Evolutionary conservation across 1,140 invertebrate species (phyloP), one percentile per base, ranked within the genome.

Genomic region (Sitobion miscanthi): DNA sequence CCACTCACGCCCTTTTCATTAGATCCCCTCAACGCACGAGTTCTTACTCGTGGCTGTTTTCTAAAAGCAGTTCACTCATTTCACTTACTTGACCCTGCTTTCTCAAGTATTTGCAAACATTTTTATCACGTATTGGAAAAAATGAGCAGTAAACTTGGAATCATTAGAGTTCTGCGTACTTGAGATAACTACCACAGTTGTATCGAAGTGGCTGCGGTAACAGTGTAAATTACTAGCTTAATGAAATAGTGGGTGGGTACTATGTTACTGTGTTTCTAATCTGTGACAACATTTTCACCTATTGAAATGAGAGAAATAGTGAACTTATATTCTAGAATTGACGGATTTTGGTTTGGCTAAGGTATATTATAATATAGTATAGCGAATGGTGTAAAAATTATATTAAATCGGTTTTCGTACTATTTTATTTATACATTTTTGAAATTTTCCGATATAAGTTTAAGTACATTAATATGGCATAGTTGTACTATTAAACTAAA

Each of bases 91-190:
- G 62, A 5, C 30, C 4, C 30, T n/a, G 5, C 30, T 77, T 77
- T 77, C n/a, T n/a, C 62, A n/a, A 77, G 62, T 77, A 30, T 77
- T n/a, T 77, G 30, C n/a, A 77, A 77, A 77, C 62, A 77, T 77
- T n/a, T 77, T n/a, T 77, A 77, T 77, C 14, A 14, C 30, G 62
- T 77, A 77, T 77, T 77, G 30, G 14, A 77, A 77, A 77, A 77
- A n/a, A 52, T 17, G 7, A 77, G 62, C 62, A n/a, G n/a, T 1
- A 77, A 3, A n/a, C 14, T 77, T 77, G 62, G 30, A n/a, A 77
- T 77, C 30, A 77, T 77, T 77, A 77, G 30, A n/a, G 14, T n/a
- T 17, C 30, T 14, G 4, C 30, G 62, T 77, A 77, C 30, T 77
- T n/a, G n/a, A n/a, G 4, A n/a, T 14, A 5, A 77, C n/a, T n/a